A percentile compares a stretch with the other conserved stretches of the same genome.
phyloP scores from a whole-genome alignment of 2,797 vertebrate species.

The Zenarchopterus dispar region DNA sequence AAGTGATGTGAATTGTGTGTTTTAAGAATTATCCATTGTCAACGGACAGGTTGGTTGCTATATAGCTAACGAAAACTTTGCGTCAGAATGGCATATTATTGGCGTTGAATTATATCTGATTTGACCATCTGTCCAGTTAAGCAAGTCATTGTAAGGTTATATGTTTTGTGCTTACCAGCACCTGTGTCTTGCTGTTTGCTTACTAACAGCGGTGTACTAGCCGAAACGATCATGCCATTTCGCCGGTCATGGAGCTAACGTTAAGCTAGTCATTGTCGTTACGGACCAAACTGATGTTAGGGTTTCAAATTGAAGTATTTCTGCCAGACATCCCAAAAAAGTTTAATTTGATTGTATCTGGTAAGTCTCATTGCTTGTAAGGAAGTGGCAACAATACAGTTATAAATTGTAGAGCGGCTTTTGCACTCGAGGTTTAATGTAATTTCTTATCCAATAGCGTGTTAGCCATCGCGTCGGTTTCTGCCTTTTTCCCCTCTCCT shows the following conservation, averaged over 20 bases:
- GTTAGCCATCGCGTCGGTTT: slow-evolving; percentile 18
- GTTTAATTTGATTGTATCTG: neutral
- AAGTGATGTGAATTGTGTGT: neutral
- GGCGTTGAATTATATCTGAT: slow-evolving; percentile 31
- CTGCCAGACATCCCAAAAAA: neutral
- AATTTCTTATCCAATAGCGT: slow-evolving; percentile 10
- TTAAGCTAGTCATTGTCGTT: slow-evolving; percentile 21
- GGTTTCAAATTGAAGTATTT: slow-evolving; percentile 10
- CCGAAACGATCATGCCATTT: slow-evolving; percentile 17
- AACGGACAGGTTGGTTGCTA: slow-evolving; percentile 35
- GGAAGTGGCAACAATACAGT: neutral
- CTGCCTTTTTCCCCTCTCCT: neutral
- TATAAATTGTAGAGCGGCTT: neutral
- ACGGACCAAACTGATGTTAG: slow-evolving; percentile 6
- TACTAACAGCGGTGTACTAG: neutral
- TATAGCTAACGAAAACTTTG: slow-evolving; percentile 45
- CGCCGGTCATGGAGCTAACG: slow-evolving; percentile 49
- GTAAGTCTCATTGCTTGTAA: neutral
- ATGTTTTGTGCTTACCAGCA: too few species aligned
- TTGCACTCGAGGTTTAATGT: neutral
- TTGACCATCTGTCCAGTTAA: neutral
- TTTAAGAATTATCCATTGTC: slow-evolving; percentile 23
- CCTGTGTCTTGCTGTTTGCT: neutral
- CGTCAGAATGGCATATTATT: slow-evolving; percentile 44
- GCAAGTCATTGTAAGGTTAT: neutral